phyloP scores from a whole-genome alignment of 1,140 invertebrate species.

The Cherax quadricarinatus region DNA sequence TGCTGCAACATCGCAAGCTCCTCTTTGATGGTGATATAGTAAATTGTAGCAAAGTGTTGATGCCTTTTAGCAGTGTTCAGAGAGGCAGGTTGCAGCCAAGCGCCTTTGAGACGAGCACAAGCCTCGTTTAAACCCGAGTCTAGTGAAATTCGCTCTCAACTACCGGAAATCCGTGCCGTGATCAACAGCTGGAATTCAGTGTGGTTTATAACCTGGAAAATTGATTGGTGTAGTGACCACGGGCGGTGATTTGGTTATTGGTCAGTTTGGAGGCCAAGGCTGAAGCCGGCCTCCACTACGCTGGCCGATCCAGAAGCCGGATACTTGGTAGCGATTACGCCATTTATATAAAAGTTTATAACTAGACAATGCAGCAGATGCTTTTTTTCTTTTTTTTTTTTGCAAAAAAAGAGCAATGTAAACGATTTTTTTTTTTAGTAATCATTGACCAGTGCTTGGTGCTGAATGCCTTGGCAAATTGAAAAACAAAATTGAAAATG shows the following conservation, averaged over 20 bases:
- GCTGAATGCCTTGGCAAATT: not conserved
- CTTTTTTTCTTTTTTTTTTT: too few species aligned
- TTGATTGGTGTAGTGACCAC: slow-evolving; percentile 52
- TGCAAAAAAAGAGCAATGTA: too few species aligned
- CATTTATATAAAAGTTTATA: too few species aligned
- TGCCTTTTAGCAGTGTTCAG: not conserved
- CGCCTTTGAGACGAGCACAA: not conserved
- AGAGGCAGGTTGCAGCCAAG: not conserved
- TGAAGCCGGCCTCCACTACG: not conserved
- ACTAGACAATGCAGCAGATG: too few species aligned
- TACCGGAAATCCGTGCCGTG: slow-evolving; percentile 35
- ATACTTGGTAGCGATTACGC: too few species aligned
- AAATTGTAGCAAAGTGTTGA: not conserved
- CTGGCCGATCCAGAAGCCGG: not conserved
- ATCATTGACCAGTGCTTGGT: not conserved
- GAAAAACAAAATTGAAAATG: slow-evolving; percentile 3
- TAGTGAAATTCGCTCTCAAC: not conserved
- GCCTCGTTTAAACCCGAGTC: not conserved
- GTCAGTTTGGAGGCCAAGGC: slow-evolving; percentile 14
- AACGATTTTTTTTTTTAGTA: not conserved
- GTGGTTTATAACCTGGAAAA: slow-evolving; percentile 35
- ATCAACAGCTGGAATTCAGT: slow-evolving; percentile 43
- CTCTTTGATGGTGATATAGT: not conserved
- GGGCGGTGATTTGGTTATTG: slow-evolving; percentile 52
- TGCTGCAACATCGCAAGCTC: not conserved